phyloP scores from a whole-genome alignment of 2,888 invertebrate genomes.

The Agrypnus murinus region DNA sequence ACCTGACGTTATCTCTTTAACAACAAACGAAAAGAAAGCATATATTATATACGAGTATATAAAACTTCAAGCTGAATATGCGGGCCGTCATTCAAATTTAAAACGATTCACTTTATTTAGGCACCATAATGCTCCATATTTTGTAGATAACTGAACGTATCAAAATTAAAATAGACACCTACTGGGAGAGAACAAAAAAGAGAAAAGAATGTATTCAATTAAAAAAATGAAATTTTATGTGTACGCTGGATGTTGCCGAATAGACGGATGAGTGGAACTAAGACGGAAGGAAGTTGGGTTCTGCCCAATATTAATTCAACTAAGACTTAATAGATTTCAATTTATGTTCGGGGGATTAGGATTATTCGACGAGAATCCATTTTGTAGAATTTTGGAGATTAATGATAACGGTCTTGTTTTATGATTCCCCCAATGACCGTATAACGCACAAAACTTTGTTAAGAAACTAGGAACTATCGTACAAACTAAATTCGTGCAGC shows the following conservation, averaged over 20 bases:
- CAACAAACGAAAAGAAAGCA: constrained; percentile 1
- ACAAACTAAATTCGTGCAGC: neutral
- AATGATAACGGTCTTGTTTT: constrained; percentile 10
- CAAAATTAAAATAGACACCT: neutral
- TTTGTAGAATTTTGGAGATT: constrained; percentile 9
- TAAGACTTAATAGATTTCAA: neutral
- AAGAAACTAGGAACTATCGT: constrained; percentile 1
- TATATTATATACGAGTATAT: too few relatives aligned
- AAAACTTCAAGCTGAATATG: constrained; percentile 23
- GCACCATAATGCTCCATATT: neutral
- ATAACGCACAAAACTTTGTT: neutral
- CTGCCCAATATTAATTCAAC: neutral
- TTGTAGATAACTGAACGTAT: too few relatives aligned
- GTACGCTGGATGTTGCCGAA: too few relatives aligned
- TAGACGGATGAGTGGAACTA: too few relatives aligned
- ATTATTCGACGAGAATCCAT: neutral
- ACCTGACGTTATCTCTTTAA: constrained; percentile 12
- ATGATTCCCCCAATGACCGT: neutral
- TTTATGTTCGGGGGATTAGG: neutral
- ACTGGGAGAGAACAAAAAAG: neutral
- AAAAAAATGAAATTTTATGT: too few relatives aligned
- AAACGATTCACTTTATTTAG: constrained; percentile 17
- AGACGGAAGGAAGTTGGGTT: neutral
- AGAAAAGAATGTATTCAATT: neutral
- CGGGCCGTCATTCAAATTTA: constrained; percentile 19